Conservation (phyloP, 53 echinoderm and acorn worm genomes). For the Stichopus horrens region DNA sequence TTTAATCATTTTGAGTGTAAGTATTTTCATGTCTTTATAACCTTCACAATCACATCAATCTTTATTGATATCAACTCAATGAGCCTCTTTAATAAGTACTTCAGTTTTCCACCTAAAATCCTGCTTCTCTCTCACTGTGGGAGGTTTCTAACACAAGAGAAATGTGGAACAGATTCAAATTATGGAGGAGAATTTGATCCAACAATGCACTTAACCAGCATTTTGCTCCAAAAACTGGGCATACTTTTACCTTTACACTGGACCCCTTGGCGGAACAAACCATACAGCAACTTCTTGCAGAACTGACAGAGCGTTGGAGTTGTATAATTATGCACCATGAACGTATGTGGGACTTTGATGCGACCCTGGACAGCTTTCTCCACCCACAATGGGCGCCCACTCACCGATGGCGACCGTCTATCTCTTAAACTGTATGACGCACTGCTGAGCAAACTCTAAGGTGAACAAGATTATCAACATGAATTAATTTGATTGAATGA, state of each 20-base stretch:
- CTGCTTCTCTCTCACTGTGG: too few relatives aligned
- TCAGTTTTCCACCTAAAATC: too few relatives aligned
- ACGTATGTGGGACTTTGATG: slow-evolving; percentile 99
- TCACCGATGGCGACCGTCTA: slow-evolving; percentile 90
- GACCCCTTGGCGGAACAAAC: slow-evolving; percentile 93
- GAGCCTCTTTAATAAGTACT: too few relatives aligned
- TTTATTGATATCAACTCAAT: too few relatives aligned
- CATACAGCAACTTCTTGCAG: slow-evolving; percentile 89
- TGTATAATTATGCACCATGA: slow-evolving; percentile 98
- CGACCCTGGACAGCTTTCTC: slow-evolving; percentile 93
- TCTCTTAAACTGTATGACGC: slow-evolving; percentile 81
- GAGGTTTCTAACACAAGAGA: too few relatives aligned
- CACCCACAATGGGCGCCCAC: slow-evolving; percentile 97
- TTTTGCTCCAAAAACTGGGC: not conserved
- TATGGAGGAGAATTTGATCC: too few relatives aligned
- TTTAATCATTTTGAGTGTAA: too few relatives aligned
- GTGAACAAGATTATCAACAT: not conserved
- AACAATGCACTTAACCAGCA: too few relatives aligned
- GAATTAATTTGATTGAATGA: not conserved
- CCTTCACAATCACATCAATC: too few relatives aligned
- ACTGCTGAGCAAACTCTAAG: slow-evolving; percentile 57
- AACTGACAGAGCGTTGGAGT: slow-evolving; percentile 99
- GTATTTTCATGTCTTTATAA: too few relatives aligned
- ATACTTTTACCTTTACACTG: slow-evolving; percentile 95
- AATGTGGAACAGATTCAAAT: too few relatives aligned